phyloP scores from a whole-genome alignment of 2,888 invertebrate genomes.

The Anoplius nigerrimus region DNA sequence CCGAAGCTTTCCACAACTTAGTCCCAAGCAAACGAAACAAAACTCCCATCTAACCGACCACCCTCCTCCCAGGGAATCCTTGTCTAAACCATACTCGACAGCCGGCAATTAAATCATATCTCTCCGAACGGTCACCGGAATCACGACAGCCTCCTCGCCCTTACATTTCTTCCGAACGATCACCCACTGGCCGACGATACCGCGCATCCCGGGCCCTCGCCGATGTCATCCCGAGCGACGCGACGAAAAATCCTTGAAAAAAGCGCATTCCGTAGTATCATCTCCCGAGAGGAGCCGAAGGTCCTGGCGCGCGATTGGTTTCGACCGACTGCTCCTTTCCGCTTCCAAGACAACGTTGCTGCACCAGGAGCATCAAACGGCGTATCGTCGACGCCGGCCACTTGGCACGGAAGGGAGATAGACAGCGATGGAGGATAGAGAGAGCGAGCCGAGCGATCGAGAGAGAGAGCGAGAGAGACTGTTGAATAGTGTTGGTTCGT shows the following conservation, averaged over 20 bases:
- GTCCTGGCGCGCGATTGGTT: conserved; percentile 18
- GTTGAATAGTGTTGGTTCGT: conserved; percentile 6
- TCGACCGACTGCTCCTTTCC: conserved; percentile 28
- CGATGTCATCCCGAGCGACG: background rate
- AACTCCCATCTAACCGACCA: too few relatives aligned
- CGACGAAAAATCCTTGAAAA: conserved; percentile 5
- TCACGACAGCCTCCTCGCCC: too few relatives aligned
- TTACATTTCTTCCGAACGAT: too few relatives aligned
- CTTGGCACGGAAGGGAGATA: conserved; percentile 8
- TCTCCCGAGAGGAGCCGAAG: conserved; percentile 1
- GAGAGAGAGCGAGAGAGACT: background rate
- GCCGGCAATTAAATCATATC: too few relatives aligned
- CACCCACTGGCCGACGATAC: background rate
- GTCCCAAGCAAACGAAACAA: too few relatives aligned
- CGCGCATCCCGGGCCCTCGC: background rate
- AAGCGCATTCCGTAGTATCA: conserved; percentile 14
- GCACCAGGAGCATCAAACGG: conserved; percentile 44
- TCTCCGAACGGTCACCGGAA: too few relatives aligned
- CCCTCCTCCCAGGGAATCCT: too few relatives aligned
- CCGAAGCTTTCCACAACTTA: too few relatives aligned
- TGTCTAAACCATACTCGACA: too few relatives aligned
- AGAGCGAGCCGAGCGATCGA: too few relatives aligned
- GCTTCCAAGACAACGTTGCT: conserved; percentile 33
- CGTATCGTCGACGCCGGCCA: background rate
- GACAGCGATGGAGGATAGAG: conserved; percentile 8